Evolutionary conservation across 2,797 vertebrate species (phyloP), one percentile per base, ranked within the genome.

Genomic region (Tamandua tetradactyla): DNA sequence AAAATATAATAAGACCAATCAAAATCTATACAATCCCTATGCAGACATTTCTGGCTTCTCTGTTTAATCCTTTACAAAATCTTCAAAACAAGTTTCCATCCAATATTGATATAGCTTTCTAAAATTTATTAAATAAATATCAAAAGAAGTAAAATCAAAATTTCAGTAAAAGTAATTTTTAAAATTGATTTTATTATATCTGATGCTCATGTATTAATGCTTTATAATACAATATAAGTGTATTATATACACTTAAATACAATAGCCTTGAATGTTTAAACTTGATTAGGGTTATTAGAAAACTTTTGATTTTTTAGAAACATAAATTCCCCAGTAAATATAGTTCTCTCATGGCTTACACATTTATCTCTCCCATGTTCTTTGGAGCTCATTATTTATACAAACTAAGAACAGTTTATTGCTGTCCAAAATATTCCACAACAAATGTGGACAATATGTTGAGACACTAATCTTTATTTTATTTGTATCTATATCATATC

Each of bases 221-320:
- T 75, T 72, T 78, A 17, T 62, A 35, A 57, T 6, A 44, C 7
- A 86, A 61, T 32, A 47, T 7, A 49, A 0, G 30, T 44, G 35
- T 6, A 75, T 57, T 86, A 0, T 30, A 55, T 89, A 83, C 1
- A 87, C 8, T 61, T 27, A 66, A 80, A 61, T 66, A 61, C 2
- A 83, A 79, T 87, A 94, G 37, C 35, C 1, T 13, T 66, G 4
- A 66, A 49, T 83, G 0, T 35, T 52, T 61, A 95, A 92, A 47
- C 23, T 13, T 59, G 1, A 75, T 76, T 57, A 66, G 79, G 10
- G 13, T 74, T 42, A 61, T 64, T 85, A 57, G 37, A 75, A 35
- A 62, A 64, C 0, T n/a, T 78, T 94, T 78, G 71, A 27, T 82
- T 94, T 27, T 59, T 80, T 95, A 95, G 32, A 95, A 94, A 74